phyloP scores from a whole-genome alignment of 2,797 vertebrate genomes.

The Rhinoraja longicauda region DNA sequence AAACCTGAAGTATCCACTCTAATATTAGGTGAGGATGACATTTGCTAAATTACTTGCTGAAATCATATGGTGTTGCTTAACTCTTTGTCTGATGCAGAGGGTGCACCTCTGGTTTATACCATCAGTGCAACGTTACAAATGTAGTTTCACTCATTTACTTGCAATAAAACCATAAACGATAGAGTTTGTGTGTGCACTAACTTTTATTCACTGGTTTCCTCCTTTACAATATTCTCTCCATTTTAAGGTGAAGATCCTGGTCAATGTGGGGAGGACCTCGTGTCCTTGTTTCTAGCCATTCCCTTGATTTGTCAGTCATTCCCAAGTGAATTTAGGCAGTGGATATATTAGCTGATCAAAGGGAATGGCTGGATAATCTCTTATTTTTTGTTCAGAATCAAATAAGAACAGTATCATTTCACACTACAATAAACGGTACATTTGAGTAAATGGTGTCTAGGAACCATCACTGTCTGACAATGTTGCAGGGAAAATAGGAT shows the following conservation, averaged over 20 bases:
- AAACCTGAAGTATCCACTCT: constrained; percentile 69
- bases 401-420: background rate
- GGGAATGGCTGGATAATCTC: too few relatives aligned
- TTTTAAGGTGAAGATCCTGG: background rate
- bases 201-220: background rate
- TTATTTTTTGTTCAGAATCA: background rate
- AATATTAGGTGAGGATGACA: constrained; percentile 66
- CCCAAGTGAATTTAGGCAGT: background rate
- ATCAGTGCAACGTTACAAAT: constrained; percentile 56
- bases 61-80: constrained; percentile 70
- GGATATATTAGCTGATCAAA: background rate
- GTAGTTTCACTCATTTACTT: background rate
- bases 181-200: background rate
- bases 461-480: background rate
- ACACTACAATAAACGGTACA: background rate
- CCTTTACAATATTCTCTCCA: background rate
- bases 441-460: background rate
- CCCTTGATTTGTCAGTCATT: background rate
- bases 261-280: background rate
- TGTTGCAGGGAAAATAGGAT: background rate
- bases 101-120: constrained; percentile 57
- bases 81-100: constrained; percentile 69
- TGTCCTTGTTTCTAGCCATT: background rate
- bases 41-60: constrained; percentile 75
- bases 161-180: background rate